Conservation (phyloP, 2,113 vertebrate genomes). For the Donacobius atricapilla region DNA sequence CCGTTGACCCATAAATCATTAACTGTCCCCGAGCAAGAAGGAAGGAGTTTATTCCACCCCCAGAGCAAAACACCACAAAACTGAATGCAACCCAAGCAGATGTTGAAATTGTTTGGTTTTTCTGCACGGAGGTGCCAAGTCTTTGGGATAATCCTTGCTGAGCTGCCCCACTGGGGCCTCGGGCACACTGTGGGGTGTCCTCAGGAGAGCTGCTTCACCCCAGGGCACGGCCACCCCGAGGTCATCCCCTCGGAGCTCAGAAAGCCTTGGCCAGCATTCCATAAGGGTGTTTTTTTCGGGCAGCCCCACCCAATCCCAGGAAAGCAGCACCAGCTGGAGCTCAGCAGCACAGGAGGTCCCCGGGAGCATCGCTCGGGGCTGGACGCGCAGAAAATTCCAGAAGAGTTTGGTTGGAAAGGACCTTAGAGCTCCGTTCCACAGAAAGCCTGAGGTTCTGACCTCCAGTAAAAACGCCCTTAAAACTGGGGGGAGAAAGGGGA, state of each 20-base stretch:
- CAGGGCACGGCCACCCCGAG: rapidly evolving
- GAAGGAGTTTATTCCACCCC: background rate
- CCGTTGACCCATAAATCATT: slow-evolving; percentile 11
- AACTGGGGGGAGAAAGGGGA: background rate
- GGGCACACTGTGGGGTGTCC: rapidly evolving
- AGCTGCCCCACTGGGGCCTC: background rate
- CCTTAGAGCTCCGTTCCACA: background rate
- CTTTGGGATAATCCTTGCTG: background rate
- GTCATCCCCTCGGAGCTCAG: background rate
- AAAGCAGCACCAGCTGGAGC: background rate
- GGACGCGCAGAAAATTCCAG: background rate
- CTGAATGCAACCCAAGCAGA: background rate
- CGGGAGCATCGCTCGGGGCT: rapidly evolving
- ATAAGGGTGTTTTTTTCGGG: background rate
- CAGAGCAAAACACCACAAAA: background rate
- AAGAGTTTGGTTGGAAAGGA: background rate
- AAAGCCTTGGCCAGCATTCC: rapidly evolving
- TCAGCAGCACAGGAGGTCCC: background rate
- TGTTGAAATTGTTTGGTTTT: slow-evolving; percentile 55
- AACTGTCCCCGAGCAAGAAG: background rate
- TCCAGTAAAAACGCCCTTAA: background rate
- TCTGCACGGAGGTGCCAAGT: background rate
- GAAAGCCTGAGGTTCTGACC: background rate
- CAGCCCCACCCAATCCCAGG: background rate
- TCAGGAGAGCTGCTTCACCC: background rate